Evolutionary conservation across 2,888 invertebrate genomes (phyloP).

Genomic region (Eubasilissa splendida): DNA sequence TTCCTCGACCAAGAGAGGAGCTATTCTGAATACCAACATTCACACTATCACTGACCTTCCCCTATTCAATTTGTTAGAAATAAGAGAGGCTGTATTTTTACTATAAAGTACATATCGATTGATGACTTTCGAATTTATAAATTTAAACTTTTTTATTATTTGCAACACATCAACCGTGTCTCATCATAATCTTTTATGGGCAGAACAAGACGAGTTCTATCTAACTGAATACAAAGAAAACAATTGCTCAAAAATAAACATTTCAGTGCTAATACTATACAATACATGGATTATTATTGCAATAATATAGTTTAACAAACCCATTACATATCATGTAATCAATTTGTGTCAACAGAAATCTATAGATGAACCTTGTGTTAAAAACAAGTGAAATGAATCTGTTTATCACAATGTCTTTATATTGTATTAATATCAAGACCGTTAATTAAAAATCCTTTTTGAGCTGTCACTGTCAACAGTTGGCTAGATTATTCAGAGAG

Average conservation of each 20-base stretch:
- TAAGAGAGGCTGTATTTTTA: no score
- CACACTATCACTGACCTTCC: no score
- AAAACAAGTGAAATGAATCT: constrained; percentile 7
- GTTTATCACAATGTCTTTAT: constrained; percentile 21
- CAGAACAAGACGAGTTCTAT: no score
- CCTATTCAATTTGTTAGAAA: no score
- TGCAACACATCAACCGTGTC: no score
- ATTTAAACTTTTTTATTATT: no score
- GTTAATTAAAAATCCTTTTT: constrained; percentile 17
- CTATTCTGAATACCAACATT: no score
- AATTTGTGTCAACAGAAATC: not conserved
- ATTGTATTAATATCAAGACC: constrained; percentile 14
- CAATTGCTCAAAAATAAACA: constrained; percentile 1
- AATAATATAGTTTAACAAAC: constrained; percentile 22
- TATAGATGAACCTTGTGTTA: not conserved
- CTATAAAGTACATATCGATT: no score
- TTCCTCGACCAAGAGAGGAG: no score
- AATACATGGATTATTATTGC: constrained; percentile 29
- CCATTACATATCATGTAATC: not conserved
- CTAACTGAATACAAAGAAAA: not conserved
- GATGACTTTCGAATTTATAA: no score
- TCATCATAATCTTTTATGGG: no score
- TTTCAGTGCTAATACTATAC: constrained; percentile 18
- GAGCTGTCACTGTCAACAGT: constrained; percentile 13
- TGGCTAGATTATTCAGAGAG: constrained; percentile 10